Evolutionary conservation across 2,113 vertebrate species (phyloP).

Genomic region (Onychostoma macrolepis): DNA sequence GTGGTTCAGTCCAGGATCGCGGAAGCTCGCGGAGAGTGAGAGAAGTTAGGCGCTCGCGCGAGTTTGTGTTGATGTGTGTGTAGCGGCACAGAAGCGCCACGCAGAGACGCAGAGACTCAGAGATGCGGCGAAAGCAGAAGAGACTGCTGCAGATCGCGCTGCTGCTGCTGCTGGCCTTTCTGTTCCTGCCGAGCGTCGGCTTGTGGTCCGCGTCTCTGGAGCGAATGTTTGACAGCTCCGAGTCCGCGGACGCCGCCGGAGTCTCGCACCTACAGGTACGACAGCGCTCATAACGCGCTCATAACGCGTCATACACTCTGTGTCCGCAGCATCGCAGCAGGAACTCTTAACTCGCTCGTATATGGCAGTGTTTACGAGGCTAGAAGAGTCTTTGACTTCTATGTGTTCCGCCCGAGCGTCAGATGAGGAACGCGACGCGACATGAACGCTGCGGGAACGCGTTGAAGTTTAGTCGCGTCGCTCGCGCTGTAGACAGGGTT

Average conservation of each 20-base stretch:
- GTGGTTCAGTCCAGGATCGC: slow-evolving; percentile 18
- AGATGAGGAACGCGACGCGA: background rate
- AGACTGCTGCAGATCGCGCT: slow-evolving; percentile 87
- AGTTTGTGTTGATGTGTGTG: background rate
- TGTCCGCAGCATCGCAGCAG: background rate
- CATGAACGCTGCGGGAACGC: background rate
- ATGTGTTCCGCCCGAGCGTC: background rate
- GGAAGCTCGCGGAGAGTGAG: slow-evolving; percentile 9
- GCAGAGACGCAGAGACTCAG: slow-evolving; percentile 51
- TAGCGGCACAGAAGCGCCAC: too few relatives aligned
- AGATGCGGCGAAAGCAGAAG: slow-evolving; percentile 93
- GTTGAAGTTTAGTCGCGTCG: background rate
- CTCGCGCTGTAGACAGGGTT: background rate
- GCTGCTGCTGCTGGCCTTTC: slow-evolving; percentile 85
- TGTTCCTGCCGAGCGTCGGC: slow-evolving; percentile 92
- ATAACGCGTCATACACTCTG: background rate
- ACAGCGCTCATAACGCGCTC: background rate
- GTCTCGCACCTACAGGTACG: slow-evolving; percentile 75
- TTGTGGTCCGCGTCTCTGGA: slow-evolving; percentile 92
- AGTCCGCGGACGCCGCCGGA: slow-evolving; percentile 67
- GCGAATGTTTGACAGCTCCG: slow-evolving; percentile 83
- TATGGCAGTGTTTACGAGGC: background rate
- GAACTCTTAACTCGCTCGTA: background rate
- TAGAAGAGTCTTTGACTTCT: background rate
- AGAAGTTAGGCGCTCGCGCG: background rate